A percentile compares a stretch with the other conserved stretches of the same genome.
phyloP scores from a whole-genome alignment of 2,797 vertebrate species.

The Halcyon leucocephala region DNA sequence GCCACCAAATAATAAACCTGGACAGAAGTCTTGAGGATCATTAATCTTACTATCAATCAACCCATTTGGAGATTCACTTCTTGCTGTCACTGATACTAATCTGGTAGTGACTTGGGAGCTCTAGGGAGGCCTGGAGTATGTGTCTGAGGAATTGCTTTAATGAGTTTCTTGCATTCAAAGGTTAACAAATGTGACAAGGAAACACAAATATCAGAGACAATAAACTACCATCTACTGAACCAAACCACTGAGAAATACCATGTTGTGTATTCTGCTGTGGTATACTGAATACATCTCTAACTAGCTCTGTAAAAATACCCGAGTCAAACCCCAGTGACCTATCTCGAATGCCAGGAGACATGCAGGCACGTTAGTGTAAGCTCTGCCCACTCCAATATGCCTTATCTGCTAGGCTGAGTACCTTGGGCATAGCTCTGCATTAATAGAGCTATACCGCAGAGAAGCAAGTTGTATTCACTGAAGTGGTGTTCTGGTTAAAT shows the following conservation, averaged over 20 bases:
- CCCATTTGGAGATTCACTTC: conserved; percentile 31
- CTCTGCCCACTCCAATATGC: not conserved
- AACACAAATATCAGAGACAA: conserved; percentile 42
- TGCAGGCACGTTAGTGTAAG: not conserved
- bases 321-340: not conserved
- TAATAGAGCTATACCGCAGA: not conserved
- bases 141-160: conserved; percentile 54
- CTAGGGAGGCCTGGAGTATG: conserved; percentile 9
- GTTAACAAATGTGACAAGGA: conserved; percentile 62
- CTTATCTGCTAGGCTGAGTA: not conserved
- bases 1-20: conserved; percentile 53
- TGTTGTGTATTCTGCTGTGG: not conserved
- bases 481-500: not conserved
- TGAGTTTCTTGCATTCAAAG: conserved; percentile 57
- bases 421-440: not conserved
- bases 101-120: conserved; percentile 9
- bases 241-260: not conserved
- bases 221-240: not conserved
- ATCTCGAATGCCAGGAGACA: not conserved
- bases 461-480: not conserved
- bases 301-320: not conserved
- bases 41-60: conserved; percentile 68
- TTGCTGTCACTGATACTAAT: conserved; percentile 37
- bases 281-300: not conserved
- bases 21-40: conserved; percentile 66